Evolutionary conservation across 2,113 vertebrate species (phyloP).

Genomic region (Forbesichthys agassizii): DNA sequence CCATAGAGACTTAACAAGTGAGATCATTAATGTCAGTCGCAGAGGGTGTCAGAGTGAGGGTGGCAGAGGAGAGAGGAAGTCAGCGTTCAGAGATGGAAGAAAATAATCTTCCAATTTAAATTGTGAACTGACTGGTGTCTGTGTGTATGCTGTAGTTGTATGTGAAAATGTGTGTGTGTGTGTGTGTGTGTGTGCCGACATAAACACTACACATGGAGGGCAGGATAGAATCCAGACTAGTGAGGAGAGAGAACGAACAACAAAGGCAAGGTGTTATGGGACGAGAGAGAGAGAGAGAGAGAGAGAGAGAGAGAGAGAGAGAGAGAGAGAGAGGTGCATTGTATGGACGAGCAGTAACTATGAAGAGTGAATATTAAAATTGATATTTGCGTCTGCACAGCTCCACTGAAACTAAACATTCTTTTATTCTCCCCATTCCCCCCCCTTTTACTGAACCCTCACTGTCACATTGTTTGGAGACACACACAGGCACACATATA

Average conservation of each 20-base stretch:
- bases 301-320: neutral
- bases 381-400: slow-evolving; percentile 41
- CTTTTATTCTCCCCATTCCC: slow-evolving; percentile 7
- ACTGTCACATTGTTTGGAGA: no score
- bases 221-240: neutral
- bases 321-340: neutral
- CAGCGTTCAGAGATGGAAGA: no score
- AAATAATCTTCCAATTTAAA: neutral
- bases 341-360: neutral
- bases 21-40: no score
- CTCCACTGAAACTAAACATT: neutral
- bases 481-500: no score
- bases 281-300: neutral
- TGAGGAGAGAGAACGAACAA: neutral
- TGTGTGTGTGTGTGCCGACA: no score
- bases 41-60: neutral
- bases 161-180: no score
- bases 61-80: neutral
- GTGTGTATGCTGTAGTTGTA: no score
- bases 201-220: neutral
- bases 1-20: no score
- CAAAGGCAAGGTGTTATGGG: neutral
- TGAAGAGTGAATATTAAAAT: slow-evolving; percentile 42
- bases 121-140: neutral
- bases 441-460: no score